Evolutionary conservation across 2,888 invertebrate species (phyloP), one percentile per base, ranked within the genome.

Genomic region (Hydropsyche betteni): DNA sequence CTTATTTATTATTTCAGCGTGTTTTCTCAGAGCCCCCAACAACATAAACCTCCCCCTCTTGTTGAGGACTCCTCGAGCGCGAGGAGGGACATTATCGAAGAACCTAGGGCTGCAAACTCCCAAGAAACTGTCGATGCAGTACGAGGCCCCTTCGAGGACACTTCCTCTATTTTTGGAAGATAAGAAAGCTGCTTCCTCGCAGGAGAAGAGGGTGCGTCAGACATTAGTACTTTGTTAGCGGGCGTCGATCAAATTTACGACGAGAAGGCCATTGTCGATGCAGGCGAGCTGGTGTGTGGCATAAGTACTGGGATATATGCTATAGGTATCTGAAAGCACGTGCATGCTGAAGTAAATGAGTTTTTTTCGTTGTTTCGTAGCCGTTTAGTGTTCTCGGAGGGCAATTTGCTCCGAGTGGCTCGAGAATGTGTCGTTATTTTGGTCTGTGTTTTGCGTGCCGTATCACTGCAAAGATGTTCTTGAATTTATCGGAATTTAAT

Each of bases 151-250:
- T 64, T 34, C 58, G 53, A 34, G 69, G 50, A 4, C 58, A 58
- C 58, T 70, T 70, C 53, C 70, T 44, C 44, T 70, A 70, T 70
- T 70, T 70, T 53, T 12, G 70, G 70, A 24, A 53, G 33, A 53
- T 51, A 53, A 52, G 51, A 50, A 52, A 14, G 34, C 33, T 53
- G 10, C 53, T 44, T 33, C 53, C 12, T 16, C 10, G 50, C 7
- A 50, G 69, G 69, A 14, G 44, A 69, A 1, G 14, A 36, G 70
- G 33, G 64, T 36, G 34, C n/a, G 36, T 33, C 36, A 36, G 52
- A 52, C 70, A 52, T 53, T 51, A 70, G 52, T 70, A 69, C 50
- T 64, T 33, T 44, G 12, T 69, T 44, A 44, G 44, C 6, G 44
- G 3, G 44, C 53, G 10, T 24, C 53, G 52, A 70, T 70, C 70